Base-by-base conservation (phyloP, 2,113 vertebrate genomes). In the Microtus pennsylvanicus region DNA sequence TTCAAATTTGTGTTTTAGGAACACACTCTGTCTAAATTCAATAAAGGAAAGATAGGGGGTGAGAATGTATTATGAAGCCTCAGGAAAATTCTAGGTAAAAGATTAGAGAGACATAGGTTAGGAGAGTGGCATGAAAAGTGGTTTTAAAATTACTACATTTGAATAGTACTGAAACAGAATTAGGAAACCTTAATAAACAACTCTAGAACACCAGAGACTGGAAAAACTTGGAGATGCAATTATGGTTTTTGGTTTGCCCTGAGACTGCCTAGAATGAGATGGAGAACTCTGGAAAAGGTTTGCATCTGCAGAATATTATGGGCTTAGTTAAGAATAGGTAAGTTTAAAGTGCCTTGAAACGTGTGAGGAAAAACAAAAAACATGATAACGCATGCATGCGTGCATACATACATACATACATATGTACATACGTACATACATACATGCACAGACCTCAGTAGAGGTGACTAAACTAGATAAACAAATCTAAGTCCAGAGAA, bases 81-180 rank as follows among this genome's bases (percentile, higher is more conserved):
- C 92, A 50, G 24, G 8, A 74, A 45, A 77, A 83, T 24, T 67
- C 33, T 38, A 78, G 2, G 8, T 89, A 78, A 93, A 28, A 92
- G 10, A 91, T 85, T 82, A 78, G 61, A 16, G 87, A 75, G 7
- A 24, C 11, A 90, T 42, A 17, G 7, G 35, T 85, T 80, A 80
- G 7, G 33, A 94, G 75, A 65, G 35, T 72, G 7, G 85, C 10
- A 28, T 1, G 5, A 90, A 28, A 90, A 90, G 13, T 63, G 3
- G 2, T 58, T 47, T 17, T 90, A 91, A 94, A 91, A 92, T n/a
- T 0, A 83, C 10, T 55, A 50, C 5, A 78, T 78, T 78, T 76
- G 52, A 95, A 42, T 47, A n/a, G 61, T 74, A 72, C 26, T 77
- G 55, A 87, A 92, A 95, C 45, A 86, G 28, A 93, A 89, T 72